A percentile compares a stretch with the other conserved stretches of the same genome.
These are phyloP conservation scores for Spizaetus ornatus DNA, from an alignment of 2,113 vertebrate species.

Conservation along the genomic window DNA sequence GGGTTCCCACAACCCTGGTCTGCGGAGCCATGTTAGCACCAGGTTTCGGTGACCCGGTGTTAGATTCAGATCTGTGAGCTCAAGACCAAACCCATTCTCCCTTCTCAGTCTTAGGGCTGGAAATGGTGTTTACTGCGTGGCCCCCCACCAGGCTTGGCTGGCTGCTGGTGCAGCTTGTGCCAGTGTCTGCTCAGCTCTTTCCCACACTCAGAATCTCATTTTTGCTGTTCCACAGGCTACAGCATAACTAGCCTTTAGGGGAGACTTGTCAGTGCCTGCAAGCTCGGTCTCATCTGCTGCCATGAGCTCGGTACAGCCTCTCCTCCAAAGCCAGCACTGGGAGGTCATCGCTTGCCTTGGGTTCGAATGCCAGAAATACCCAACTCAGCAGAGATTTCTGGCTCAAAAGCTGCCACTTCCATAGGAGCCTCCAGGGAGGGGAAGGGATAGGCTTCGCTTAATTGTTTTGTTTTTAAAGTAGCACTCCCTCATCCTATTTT, in stretches of 20 bases:
- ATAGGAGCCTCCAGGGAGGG: neutral
- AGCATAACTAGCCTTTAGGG: neutral
- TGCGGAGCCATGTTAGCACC: neutral
- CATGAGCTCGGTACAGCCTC: neutral
- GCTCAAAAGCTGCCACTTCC: neutral
- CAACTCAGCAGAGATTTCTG: neutral
- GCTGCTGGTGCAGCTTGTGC: neutral
- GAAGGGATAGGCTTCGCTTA: neutral
- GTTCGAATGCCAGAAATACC: neutral
- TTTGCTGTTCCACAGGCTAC: neutral
- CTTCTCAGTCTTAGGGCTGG: neutral
- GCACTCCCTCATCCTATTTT: neutral
- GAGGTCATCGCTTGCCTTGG: neutral
- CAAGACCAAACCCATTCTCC: neutral
- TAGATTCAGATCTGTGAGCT: neutral
- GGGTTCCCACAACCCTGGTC: neutral
- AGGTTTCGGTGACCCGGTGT: neutral
- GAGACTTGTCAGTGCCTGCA: neutral
- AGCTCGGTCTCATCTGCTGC: neutral
- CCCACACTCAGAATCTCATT: neutral
- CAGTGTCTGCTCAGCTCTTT: neutral
- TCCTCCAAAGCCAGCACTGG: neutral
- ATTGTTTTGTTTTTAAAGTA: conserved; percentile 14
- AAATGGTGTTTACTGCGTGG: neutral
- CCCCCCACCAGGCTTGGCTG: neutral